These are phyloP conservation scores for Naja naja DNA, from an alignment of 2,113 vertebrate genomes.

Conservation along the genomic window DNA sequence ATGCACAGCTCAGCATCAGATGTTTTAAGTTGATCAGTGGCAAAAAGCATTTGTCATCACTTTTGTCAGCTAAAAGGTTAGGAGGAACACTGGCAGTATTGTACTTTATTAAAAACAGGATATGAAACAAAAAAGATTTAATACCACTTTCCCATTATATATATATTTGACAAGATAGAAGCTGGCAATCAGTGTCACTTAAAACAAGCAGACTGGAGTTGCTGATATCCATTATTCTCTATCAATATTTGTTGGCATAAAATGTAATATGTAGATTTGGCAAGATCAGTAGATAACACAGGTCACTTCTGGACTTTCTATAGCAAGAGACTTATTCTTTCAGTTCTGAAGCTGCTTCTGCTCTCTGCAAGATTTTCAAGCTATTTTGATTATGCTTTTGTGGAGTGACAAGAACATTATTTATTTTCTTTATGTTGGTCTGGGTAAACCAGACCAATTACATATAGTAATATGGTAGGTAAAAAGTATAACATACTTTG, in stretches of 20 bases:
- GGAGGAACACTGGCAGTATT: slow-evolving; percentile 38
- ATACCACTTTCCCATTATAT: slow-evolving; percentile 44
- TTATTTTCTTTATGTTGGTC: background rate
- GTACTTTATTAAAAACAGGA: slow-evolving; percentile 34
- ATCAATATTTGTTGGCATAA: background rate
- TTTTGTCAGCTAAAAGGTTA: slow-evolving; percentile 26
- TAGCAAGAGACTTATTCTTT: background rate
- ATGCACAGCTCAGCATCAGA: slow-evolving; percentile 15
- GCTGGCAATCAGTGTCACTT: slow-evolving; percentile 6
- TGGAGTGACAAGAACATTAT: background rate
- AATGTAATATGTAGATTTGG: background rate
- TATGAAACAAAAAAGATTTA: slow-evolving; percentile 48
- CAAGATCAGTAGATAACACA: background rate
- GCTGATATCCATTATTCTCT: background rate
- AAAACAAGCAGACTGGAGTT: background rate
- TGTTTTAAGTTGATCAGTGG: slow-evolving; percentile 26
- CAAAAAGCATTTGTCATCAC: slow-evolving; percentile 26
- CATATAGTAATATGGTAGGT: background rate
- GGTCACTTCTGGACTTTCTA: background rate
- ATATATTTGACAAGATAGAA: background rate
- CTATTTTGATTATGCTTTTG: background rate
- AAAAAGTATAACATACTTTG: background rate
- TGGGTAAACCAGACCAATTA: background rate
- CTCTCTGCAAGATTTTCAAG: background rate
- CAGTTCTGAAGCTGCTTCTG: background rate